Evolutionary conservation across 53 echinoderm and acorn worm species (phyloP).

Genomic region (Arbacia lixula): DNA sequence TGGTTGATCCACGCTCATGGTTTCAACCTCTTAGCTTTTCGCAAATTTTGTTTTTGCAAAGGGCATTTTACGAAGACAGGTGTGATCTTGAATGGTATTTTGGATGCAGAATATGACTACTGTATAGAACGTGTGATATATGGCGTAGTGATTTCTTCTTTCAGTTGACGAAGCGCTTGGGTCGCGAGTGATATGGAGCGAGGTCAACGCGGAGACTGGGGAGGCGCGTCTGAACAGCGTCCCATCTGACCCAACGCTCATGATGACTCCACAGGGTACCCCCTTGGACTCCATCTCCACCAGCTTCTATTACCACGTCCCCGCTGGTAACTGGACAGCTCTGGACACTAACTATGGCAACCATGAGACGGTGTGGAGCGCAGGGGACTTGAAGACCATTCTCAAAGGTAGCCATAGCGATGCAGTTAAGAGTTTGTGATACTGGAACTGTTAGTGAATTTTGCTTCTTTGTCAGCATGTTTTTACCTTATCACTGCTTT

Average conservation of each 20-base stretch:
- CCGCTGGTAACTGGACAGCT: slow-evolving; percentile 69
- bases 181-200: slow-evolving; percentile 65
- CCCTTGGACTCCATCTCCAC: slow-evolving; percentile 32
- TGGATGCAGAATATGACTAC: too few species aligned
- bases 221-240: slow-evolving; percentile 64
- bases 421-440: too few species aligned
- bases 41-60: too few species aligned
- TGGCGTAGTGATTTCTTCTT: background rate
- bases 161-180: slow-evolving; percentile 44
- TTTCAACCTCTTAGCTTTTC: too few species aligned
- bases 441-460: too few species aligned
- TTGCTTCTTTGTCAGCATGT: too few species aligned
- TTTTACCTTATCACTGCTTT: too few species aligned
- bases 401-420: slow-evolving; percentile 70
- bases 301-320: slow-evolving; percentile 32
- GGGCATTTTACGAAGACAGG: too few species aligned
- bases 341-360: slow-evolving; percentile 64
- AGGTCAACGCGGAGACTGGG: slow-evolving; percentile 2
- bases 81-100: too few species aligned
- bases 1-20: too few species aligned
- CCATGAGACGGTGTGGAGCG: slow-evolving; percentile 73
- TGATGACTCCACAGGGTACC: slow-evolving; percentile 32
- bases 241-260: slow-evolving; percentile 62
- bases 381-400: slow-evolving; percentile 44
- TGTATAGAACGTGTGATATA: too few species aligned